Evolutionary conservation across 2,797 vertebrate genomes (phyloP).

Genomic region (Microcaecilia unicolor): DNA sequence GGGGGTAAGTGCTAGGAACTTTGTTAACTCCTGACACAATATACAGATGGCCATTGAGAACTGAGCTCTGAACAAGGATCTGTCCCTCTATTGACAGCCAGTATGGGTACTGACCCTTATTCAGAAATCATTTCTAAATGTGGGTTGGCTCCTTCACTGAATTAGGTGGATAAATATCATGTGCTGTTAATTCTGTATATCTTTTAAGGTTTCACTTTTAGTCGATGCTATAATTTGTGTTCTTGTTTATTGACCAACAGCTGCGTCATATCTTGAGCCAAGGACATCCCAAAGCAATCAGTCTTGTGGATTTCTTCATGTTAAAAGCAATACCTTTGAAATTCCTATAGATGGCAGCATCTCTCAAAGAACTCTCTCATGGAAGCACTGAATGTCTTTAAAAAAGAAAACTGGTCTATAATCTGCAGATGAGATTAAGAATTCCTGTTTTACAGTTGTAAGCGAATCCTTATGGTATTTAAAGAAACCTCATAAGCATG

Average conservation of each 20-base stretch:
- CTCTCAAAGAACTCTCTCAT: conserved; percentile 69
- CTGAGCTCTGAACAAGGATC: no score
- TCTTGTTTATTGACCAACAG: conserved; percentile 15
- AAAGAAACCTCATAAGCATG: conserved; percentile 33
- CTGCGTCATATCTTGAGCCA: conserved; percentile 1
- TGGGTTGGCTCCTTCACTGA: no score
- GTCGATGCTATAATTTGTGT: conserved; percentile 17
- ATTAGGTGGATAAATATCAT: no score
- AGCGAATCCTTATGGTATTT: conserved; percentile 30
- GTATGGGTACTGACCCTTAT: no score
- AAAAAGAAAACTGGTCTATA: neutral
- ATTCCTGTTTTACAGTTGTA: conserved; percentile 37
- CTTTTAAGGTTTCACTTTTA: conserved; percentile 2
- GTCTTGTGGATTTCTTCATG: neutral
- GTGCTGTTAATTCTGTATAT: neutral
- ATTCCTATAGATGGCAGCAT: conserved; percentile 91
- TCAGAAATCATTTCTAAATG: no score
- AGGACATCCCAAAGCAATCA: neutral
- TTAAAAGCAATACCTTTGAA: conserved; percentile 1
- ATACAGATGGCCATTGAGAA: no score
- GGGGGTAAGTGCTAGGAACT: no score
- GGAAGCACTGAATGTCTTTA: rapidly evolving
- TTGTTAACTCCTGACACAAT: no score
- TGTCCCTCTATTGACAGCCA: no score
- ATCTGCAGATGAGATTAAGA: conserved; percentile 33